Evolutionary conservation across 37 sponge, comb jelly and placozoan genomes (phyloP), one percentile per base, ranked within the genome.

Genomic region (Amphimedon queenslandica): DNA sequence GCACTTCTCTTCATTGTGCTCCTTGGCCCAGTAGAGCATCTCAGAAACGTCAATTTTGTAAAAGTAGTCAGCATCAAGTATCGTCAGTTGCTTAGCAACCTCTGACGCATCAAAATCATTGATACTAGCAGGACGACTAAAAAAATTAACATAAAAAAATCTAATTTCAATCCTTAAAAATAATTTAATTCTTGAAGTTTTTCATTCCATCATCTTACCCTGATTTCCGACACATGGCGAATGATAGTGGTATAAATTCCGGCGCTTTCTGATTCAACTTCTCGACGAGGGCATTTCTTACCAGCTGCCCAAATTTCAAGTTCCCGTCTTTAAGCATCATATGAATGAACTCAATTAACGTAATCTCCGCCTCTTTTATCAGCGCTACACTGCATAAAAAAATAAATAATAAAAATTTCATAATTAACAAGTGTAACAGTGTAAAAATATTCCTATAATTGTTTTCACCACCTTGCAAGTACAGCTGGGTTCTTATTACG

Each of bases 41-140:
- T 93, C 94, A 63, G 73, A 77, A 38, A 93, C 91, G 67, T 93
- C 94, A 28, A 93, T 75, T 65, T 85, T 85, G 64, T 93, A 79
- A 72, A 89, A 93, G 39, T 75, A 65, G 31, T 85, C 82, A 70
- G 77, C 77, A 73, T 93, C 94, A 25, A 93, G 73, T 18, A 93
- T 63, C 2, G 94, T 89, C 90, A 93, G 85, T 51, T 93, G 94
- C 42, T 74, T 34, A 20, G 94, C 94, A 11, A 93, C 29, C 18
- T 74, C 74, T 1, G 82, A 80, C 21, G 92, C 64, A 1, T 32
- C 36, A 65, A 82, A 86, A 30, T 91, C 92, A 42, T 71, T 29
- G 16, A 91, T 36, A 0, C 76, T 43, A 51, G 51, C 29, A 36
- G 64, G 73, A 40, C 75, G 64, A 16, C 76, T 83, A 37, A 40